These are phyloP conservation scores for Rhynchonycteris naso DNA, from an alignment of 2,797 vertebrate genomes.

Conservation along the genomic window DNA sequence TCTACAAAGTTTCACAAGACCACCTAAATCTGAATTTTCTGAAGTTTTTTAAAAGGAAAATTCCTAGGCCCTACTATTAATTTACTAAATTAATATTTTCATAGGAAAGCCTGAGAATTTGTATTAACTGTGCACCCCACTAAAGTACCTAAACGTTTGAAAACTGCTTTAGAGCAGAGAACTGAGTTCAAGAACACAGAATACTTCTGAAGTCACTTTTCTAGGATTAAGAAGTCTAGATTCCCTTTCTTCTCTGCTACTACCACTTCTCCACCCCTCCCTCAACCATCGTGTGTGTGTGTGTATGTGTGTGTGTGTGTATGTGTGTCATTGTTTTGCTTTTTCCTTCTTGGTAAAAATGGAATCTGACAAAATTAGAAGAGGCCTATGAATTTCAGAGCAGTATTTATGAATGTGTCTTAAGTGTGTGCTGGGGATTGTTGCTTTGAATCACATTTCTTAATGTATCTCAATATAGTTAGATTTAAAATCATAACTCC, in stretches of 20 bases:
- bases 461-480: background rate
- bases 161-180: background rate
- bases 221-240: background rate
- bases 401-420: background rate
- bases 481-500: background rate
- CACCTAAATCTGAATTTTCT: background rate
- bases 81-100: background rate
- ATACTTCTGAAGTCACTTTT: background rate
- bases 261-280: too few species aligned
- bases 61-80: background rate
- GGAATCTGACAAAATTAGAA: background rate
- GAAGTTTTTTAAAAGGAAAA: background rate
- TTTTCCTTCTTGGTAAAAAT: background rate
- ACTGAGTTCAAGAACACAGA: background rate
- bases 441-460: background rate
- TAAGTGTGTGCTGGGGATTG: background rate
- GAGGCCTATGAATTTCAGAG: background rate
- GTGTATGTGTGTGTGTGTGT: too few species aligned
- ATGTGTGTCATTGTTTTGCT: background rate
- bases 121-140: background rate
- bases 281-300: background rate
- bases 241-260: background rate
- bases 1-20: background rate
- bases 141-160: background rate
- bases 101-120: background rate